These are phyloP conservation scores for Marronus borbonicus DNA, from an alignment of 2,888 invertebrate species.

Conservation along the genomic window DNA sequence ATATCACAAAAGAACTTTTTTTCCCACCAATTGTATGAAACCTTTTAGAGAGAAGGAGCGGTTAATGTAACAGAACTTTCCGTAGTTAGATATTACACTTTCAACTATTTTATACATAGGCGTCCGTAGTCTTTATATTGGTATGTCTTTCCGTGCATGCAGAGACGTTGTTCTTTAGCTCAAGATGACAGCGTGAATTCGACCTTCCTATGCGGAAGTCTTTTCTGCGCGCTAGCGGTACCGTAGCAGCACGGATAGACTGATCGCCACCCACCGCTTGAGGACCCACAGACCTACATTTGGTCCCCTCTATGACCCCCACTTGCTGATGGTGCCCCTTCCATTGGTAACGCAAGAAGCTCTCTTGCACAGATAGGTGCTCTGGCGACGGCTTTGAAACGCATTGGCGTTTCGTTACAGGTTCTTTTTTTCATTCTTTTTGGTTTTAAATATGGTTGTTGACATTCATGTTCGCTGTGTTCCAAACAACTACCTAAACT, in stretches of 20 bases:
- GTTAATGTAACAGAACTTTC: neutral
- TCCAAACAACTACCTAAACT: neutral
- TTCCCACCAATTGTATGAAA: constrained; percentile 23
- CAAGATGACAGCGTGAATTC: constrained; percentile 54
- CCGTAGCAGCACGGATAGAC: constrained; percentile 66
- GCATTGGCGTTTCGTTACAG: constrained; percentile 40
- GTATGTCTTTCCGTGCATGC: constrained; percentile 54
- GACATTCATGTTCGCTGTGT: constrained; percentile 28
- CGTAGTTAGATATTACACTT: constrained; percentile 27
- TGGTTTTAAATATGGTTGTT: constrained; percentile 44
- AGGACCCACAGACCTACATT: constrained; percentile 69
- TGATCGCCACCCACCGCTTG: constrained; percentile 68
- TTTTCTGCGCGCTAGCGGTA: constrained; percentile 64
- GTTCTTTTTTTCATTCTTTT: constrained; percentile 38
- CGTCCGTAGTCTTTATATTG: constrained; percentile 13
- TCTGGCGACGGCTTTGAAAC: constrained; percentile 42
- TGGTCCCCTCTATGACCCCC: constrained; percentile 63
- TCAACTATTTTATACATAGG: constrained; percentile 19
- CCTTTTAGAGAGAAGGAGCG: neutral
- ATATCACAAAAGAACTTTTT: constrained; percentile 17
- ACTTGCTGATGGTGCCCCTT: constrained; percentile 58
- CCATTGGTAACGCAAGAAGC: constrained; percentile 47
- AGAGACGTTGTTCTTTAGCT: constrained; percentile 49
- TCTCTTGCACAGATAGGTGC: constrained; percentile 49
- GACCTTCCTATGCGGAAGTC: constrained; percentile 65